phyloP scores from a whole-genome alignment of 2,113 vertebrate genomes.

The Podiceps cristatus region DNA sequence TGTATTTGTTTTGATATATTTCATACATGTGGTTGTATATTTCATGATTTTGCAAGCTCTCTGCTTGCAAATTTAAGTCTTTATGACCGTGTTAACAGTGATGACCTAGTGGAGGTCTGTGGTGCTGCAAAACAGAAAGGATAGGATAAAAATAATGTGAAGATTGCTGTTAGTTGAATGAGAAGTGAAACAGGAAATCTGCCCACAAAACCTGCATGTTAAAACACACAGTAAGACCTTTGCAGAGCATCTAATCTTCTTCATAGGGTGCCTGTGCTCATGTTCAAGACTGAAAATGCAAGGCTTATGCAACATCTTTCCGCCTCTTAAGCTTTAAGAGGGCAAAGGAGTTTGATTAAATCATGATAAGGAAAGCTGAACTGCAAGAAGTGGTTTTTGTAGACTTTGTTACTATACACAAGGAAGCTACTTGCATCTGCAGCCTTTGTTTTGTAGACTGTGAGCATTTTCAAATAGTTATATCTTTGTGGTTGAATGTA shows the following conservation, averaged over 20 bases:
- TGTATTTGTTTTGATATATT: not conserved
- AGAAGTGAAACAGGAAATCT: not conserved
- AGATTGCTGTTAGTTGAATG: not conserved
- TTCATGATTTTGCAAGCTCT: not conserved
- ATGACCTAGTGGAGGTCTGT: not conserved
- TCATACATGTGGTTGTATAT: not conserved
- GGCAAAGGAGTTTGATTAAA: not conserved
- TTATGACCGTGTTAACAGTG: not conserved
- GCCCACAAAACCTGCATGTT: not conserved
- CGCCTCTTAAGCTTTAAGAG: not conserved
- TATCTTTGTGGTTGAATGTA: not conserved
- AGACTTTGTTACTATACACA: not conserved
- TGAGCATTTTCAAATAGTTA: not conserved
- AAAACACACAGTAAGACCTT: not conserved
- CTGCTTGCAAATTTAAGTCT: not conserved
- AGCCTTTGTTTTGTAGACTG: not conserved
- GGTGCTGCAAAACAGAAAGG: not conserved
- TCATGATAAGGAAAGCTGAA: not conserved
- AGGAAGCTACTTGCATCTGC: not conserved
- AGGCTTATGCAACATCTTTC: not conserved
- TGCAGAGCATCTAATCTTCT: not conserved
- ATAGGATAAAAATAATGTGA: not conserved
- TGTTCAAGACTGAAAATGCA: not conserved
- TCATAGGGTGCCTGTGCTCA: not conserved
- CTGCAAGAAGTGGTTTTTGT: not conserved